These are phyloP conservation scores for Lytechinus pictus DNA, from an alignment of 35 echinoderm and acorn worm species.

Conservation along the genomic window DNA sequence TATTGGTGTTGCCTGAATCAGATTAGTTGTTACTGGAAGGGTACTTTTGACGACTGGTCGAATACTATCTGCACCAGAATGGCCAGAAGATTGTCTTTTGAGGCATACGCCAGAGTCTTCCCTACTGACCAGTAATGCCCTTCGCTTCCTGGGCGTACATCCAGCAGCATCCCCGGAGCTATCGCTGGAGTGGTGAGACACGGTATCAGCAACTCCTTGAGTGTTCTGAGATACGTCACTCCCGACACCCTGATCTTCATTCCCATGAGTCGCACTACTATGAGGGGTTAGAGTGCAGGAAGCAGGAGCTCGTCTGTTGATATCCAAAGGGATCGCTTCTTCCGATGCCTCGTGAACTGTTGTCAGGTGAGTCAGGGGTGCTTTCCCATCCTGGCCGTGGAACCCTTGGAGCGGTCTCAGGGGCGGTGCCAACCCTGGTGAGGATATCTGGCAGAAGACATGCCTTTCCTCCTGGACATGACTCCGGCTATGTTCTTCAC, in stretches of 20 bases:
- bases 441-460: constrained; percentile 40
- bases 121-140: constrained; percentile 1
- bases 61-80: neutral
- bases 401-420: neutral
- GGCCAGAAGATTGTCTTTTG: constrained; percentile 27
- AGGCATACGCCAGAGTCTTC: constrained; percentile 22
- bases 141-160: neutral
- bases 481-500: neutral
- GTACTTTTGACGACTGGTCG: neutral
- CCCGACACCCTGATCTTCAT: constrained; percentile 26
- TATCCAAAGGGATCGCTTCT: neutral
- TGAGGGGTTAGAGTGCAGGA: neutral
- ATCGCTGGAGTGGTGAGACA: constrained; percentile 21
- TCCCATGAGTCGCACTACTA: neutral
- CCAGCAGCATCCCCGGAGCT: neutral
- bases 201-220: neutral
- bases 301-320: neutral
- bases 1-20: neutral
- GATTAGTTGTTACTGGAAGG: neutral
- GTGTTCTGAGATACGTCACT: neutral
- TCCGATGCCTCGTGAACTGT: neutral
- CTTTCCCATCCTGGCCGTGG: neutral
- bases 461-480: neutral
- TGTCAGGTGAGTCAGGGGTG: neutral
- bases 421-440: neutral